Percentiles rank a stretch among this genome's conserved stretches.
Evolutionary conservation across 2,113 vertebrate genomes (phyloP).

Genomic region (Pyrgilauda ruficollis): DNA sequence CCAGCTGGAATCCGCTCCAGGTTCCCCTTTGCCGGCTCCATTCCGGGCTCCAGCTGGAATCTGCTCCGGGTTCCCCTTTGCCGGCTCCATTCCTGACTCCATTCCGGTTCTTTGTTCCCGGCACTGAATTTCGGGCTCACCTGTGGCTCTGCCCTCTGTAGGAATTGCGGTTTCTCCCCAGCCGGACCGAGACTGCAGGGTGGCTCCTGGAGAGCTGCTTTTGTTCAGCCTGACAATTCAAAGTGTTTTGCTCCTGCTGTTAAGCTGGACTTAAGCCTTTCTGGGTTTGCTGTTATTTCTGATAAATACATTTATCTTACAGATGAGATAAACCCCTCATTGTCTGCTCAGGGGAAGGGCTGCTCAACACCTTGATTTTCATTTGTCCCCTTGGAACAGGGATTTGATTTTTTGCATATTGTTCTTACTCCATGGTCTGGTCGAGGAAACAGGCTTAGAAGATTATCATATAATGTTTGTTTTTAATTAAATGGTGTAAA

Average conservation of each 20-base stretch:
- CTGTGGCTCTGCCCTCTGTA: too few species aligned
- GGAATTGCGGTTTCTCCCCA: background rate
- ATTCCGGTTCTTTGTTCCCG: too few species aligned
- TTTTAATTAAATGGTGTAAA: constrained; percentile 44
- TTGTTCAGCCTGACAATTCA: background rate
- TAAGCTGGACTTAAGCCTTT: background rate
- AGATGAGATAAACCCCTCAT: background rate
- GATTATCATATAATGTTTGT: background rate
- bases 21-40: too few species aligned
- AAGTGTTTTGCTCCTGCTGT: background rate
- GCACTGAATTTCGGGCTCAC: too few species aligned
- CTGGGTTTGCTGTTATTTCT: background rate
- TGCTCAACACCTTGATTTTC: background rate
- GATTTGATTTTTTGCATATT: background rate
- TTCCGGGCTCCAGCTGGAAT: too few species aligned
- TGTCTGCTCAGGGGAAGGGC: background rate
- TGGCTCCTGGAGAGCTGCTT: background rate
- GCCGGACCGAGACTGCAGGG: background rate
- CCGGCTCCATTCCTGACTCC: too few species aligned
- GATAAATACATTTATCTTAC: constrained; percentile 11
- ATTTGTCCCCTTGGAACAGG: background rate
- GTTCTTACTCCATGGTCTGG: background rate
- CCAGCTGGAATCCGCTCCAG: too few species aligned
- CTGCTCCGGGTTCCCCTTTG: too few species aligned
- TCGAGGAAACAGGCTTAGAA: background rate